phyloP scores from a whole-genome alignment of 1,140 invertebrate species.

The Kradibia gibbosae region DNA sequence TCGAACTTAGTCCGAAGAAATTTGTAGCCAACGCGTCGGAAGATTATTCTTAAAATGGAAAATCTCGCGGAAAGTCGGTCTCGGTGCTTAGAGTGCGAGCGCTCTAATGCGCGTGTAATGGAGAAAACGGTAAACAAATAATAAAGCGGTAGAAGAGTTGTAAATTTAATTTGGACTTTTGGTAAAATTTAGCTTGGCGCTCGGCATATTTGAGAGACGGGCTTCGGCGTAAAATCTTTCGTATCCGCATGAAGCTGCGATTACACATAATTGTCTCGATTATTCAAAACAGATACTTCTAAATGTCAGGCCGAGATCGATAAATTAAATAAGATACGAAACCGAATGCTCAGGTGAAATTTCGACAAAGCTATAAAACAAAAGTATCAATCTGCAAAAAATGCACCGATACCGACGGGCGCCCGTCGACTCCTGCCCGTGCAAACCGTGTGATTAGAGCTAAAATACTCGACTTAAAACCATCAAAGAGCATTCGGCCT shows the following conservation, averaged over 20 bases:
- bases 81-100: too few species aligned
- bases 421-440: background rate
- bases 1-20: background rate
- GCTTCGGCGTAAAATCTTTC: constrained; percentile 8
- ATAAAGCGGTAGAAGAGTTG: background rate
- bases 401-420: background rate
- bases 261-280: constrained; percentile 19
- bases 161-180: constrained; percentile 2
- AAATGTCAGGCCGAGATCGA: constrained; percentile 30
- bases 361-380: constrained; percentile 19
- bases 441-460: constrained; percentile 24
- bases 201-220: background rate
- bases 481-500: constrained; percentile 21
- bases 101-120: background rate
- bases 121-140: background rate
- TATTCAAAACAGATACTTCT: constrained; percentile 23
- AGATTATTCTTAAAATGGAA: background rate
- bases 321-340: constrained; percentile 27
- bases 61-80: background rate
- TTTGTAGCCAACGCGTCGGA: background rate
- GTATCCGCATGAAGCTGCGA: constrained; percentile 12
- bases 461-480: constrained; percentile 23
- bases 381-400: constrained; percentile 36
- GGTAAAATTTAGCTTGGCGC: background rate
- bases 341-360: background rate